Evolutionary conservation across 2,888 invertebrate species (phyloP).

Genomic region (Linyphia triangularis): DNA sequence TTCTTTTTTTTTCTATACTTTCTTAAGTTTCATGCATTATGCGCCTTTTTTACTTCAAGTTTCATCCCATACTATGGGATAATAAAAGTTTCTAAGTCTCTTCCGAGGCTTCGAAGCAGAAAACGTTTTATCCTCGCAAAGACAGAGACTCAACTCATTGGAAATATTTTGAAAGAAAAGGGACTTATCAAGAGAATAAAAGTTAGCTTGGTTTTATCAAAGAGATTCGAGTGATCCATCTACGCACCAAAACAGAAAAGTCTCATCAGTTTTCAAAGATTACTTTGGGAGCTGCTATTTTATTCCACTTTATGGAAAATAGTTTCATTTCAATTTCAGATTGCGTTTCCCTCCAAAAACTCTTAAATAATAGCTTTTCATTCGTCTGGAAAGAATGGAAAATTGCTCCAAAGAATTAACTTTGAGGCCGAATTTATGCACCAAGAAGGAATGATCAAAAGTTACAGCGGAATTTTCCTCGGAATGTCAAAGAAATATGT

Average conservation of each 20-base stretch:
- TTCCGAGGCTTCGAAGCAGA: neutral
- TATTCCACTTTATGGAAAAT: constrained; percentile 34
- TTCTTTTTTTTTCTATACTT: neutral
- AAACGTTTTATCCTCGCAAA: constrained; percentile 25
- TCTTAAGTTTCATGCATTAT: too few relatives aligned
- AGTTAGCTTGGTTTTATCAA: constrained; percentile 3
- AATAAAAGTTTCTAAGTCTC: constrained; percentile 44
- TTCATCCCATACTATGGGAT: constrained; percentile 32
- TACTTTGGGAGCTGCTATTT: neutral
- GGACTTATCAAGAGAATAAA: neutral
- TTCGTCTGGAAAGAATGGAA: neutral
- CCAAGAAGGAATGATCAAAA: neutral
- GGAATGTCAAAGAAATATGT: neutral
- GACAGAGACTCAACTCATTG: constrained; percentile 26
- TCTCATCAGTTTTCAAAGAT: neutral
- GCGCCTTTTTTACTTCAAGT: neutral
- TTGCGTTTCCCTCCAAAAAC: neutral
- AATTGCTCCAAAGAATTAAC: neutral
- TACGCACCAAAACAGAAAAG: neutral
- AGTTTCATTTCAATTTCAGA: constrained; percentile 42
- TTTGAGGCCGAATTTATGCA: neutral
- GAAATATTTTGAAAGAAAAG: constrained; percentile 5
- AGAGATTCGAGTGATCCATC: neutral
- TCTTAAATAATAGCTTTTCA: constrained; percentile 13
- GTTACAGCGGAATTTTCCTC: neutral